Percentiles rank a stretch among this genome's conserved stretches.
Conservation (phyloP, 2,797 vertebrate species). For the Gambelia wislizenii region DNA sequence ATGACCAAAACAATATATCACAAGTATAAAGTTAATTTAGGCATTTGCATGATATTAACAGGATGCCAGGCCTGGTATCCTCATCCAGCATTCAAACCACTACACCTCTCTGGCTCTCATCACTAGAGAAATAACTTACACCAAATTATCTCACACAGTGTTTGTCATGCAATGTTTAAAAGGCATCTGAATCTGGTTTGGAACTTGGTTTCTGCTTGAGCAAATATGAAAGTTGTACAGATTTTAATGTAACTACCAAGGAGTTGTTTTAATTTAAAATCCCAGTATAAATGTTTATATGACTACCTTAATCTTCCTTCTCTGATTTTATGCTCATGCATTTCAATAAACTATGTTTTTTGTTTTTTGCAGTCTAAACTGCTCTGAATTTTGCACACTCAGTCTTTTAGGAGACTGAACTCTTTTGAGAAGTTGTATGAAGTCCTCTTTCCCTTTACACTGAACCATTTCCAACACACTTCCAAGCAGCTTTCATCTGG, state of each 20-base stretch:
- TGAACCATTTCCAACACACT: neutral
- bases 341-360: neutral
- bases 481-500: neutral
- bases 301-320: neutral
- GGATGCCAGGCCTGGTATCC: too few relatives aligned
- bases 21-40: too few relatives aligned
- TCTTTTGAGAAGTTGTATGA: neutral
- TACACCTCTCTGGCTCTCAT: too few relatives aligned
- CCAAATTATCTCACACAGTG: neutral
- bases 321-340: neutral
- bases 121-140: too few relatives aligned
- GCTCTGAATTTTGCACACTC: neutral
- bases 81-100: too few relatives aligned
- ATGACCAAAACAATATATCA: too few relatives aligned
- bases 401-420: neutral
- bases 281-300: neutral
- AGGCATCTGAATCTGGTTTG: neutral
- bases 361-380: neutral
- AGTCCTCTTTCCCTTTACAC: neutral
- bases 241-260: neutral
- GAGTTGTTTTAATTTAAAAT: neutral
- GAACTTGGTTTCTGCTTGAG: neutral
- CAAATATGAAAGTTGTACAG: neutral
- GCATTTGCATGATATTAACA: too few relatives aligned
- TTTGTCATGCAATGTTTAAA: too few relatives aligned